Conservation (phyloP, 2,888 invertebrate species). For the Selenia dentaria region DNA sequence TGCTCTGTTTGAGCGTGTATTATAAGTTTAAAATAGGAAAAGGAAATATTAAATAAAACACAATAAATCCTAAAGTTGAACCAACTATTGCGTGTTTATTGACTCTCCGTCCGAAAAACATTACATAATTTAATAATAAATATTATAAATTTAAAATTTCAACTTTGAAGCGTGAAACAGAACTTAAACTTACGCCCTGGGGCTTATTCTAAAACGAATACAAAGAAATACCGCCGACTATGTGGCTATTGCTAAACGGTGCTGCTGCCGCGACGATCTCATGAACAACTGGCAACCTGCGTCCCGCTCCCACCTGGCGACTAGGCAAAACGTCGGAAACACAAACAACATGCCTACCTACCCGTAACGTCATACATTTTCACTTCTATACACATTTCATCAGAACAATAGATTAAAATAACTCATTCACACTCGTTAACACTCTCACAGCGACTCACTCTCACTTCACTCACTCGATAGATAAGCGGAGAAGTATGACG, state of each 20-base stretch:
- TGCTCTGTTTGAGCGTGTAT: too few species aligned
- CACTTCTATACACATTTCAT: constrained; percentile 25
- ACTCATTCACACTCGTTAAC: constrained; percentile 30
- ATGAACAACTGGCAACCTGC: constrained; percentile 34
- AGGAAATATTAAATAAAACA: constrained; percentile 48
- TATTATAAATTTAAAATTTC: constrained; percentile 64
- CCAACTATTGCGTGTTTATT: constrained; percentile 85
- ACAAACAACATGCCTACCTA: constrained; percentile 20
- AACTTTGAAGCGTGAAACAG: constrained; percentile 78
- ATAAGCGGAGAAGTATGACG: constrained; percentile 24
- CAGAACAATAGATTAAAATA: constrained; percentile 35
- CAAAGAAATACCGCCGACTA: constrained; percentile 76
- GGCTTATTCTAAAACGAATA: constrained; percentile 85
- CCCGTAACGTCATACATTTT: constrained; percentile 20
- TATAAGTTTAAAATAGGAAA: too few species aligned
- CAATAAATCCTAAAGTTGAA: constrained; percentile 71
- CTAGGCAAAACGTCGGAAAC: constrained; percentile 14
- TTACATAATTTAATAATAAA: constrained; percentile 68
- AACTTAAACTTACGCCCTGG: constrained; percentile 69
- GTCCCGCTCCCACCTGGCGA: constrained; percentile 7
- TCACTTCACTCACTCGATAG: constrained; percentile 20
- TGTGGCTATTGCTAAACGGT: constrained; percentile 82
- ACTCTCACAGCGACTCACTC: background rate
- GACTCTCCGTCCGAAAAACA: constrained; percentile 80
- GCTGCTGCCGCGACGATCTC: constrained; percentile 50